Conservation (phyloP, 2,888 invertebrate genomes). For the Callinectes sapidus region DNA sequence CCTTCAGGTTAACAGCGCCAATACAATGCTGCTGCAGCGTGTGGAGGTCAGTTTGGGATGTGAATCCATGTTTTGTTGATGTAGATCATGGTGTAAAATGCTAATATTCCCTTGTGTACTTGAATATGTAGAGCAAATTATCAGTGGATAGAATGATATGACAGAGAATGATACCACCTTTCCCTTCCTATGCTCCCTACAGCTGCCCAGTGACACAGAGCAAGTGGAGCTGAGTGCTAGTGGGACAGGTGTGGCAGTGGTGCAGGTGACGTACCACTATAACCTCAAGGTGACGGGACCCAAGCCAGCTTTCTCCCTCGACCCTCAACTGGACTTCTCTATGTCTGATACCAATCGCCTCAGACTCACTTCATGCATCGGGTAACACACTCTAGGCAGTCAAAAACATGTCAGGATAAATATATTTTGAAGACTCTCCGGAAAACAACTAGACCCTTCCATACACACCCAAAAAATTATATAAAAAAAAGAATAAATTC, state of each 20-base stretch:
- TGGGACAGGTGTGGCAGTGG: constrained; percentile 87
- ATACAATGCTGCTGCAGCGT: constrained; percentile 88
- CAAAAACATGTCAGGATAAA: no score
- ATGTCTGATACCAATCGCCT: constrained; percentile 84
- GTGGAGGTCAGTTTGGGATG: constrained; percentile 84
- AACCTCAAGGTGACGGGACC: constrained; percentile 91
- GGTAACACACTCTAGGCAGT: no score
- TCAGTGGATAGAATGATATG: no score
- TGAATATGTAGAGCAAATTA: no score
- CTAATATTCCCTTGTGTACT: no score
- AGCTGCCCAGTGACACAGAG: constrained; percentile 69
- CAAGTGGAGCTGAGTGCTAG: constrained; percentile 84
- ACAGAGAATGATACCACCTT: not conserved
- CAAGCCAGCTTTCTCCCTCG: constrained; percentile 90
- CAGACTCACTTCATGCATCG: constrained; percentile 85
- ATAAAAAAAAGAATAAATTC: no score
- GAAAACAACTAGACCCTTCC: no score
- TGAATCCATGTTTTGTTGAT: no score
- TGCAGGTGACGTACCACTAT: constrained; percentile 87
- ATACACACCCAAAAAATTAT: no score
- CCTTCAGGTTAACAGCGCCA: constrained; percentile 82
- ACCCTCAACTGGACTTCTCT: constrained; percentile 89
- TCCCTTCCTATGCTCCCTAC: not conserved
- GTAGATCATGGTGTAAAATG: no score
- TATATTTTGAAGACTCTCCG: no score